Base-by-base conservation (phyloP, 2,888 invertebrate species). In the Rhingia rostrata region DNA sequence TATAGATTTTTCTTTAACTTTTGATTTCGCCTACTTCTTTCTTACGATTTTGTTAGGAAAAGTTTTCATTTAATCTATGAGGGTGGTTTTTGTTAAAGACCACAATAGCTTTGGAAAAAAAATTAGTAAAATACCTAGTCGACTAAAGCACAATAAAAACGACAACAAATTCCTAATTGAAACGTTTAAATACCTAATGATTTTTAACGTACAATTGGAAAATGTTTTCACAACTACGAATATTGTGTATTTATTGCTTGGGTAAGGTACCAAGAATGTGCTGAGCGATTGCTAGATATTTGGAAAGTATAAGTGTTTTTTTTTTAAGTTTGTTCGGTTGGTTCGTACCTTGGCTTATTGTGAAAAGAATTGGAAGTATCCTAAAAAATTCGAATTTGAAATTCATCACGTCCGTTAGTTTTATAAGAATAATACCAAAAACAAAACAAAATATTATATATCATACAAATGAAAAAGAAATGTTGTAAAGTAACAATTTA, bases 401-500 rank as follows among this genome's bases (percentile, higher is more conserved):
- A 75, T 75, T 79, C 69, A 85, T 85, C 70, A 85, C 85, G 85
- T 85, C 85, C 85, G 85, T 77, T 85, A 85, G 85, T 72, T 63
- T 54, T 81, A 77, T 81, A 85, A 81, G 81, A 72, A 66, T 56
- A 41, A 54, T 60, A 75, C 49, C 60, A n/a, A 66, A 69, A 54
- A 54, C 54, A 51, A 53, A 10, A 51, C 39, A 61, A 67, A 53
- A 43, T 14, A 54, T 67, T 61, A 45, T 73, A 39, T 54, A 43
- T 41, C 53, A 51, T 47, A 60, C 58, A 64, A 39, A 41, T 54
- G 51, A 22, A 66, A 22, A 51, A 75, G 22, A 22, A 22, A 22
- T 22, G 22, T 69, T 60, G 14, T 41, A 53, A 54, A 54, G 37
- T 12, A 33, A 43, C 51, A 30, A 43, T 35, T 70, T 51, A 53